phyloP scores from a whole-genome alignment of 30 jellyfish, hydroid and myxozoan genomes.

The Aurelia sp. region DNA sequence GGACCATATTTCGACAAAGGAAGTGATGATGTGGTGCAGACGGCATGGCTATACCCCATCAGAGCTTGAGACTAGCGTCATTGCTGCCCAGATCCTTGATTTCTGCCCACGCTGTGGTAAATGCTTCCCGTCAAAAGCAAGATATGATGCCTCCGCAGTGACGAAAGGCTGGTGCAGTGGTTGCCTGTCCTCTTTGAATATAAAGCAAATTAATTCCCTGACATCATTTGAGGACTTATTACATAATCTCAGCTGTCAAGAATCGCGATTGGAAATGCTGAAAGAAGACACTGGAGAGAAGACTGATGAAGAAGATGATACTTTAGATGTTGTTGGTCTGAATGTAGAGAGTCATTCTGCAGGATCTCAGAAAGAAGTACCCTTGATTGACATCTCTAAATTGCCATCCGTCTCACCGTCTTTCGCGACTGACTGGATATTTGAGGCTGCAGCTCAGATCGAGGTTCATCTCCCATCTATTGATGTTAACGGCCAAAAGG shows the following conservation, averaged over 20 bases:
- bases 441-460: constrained; percentile 77
- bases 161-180: constrained; percentile 58
- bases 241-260: constrained; percentile 12
- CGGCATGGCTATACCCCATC: constrained; percentile 89
- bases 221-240: constrained; percentile 64
- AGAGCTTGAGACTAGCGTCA: constrained; percentile 63
- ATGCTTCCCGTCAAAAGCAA: constrained; percentile 1
- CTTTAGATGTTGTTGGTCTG: constrained; percentile 46
- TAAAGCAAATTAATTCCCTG: constrained; percentile 27
- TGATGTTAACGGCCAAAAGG: constrained; percentile 15
- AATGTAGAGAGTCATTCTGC: neutral
- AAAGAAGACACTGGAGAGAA: neutral
- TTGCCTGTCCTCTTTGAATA: constrained; percentile 29
- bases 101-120: constrained; percentile 85
- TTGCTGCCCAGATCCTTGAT: constrained; percentile 5
- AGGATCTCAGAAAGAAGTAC: neutral
- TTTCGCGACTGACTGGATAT: constrained; percentile 78
- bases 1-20: constrained; percentile 66
- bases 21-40: constrained; percentile 89
- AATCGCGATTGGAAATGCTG: constrained; percentile 15
- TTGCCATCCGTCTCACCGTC: constrained; percentile 34
- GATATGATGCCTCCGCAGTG: constrained; percentile 10
- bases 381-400: constrained; percentile 16
- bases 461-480: constrained; percentile 76
- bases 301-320: constrained; percentile 15